Evolutionary conservation across 1,140 invertebrate genomes (phyloP).

Genomic region (Alviniconcha marisindica): DNA sequence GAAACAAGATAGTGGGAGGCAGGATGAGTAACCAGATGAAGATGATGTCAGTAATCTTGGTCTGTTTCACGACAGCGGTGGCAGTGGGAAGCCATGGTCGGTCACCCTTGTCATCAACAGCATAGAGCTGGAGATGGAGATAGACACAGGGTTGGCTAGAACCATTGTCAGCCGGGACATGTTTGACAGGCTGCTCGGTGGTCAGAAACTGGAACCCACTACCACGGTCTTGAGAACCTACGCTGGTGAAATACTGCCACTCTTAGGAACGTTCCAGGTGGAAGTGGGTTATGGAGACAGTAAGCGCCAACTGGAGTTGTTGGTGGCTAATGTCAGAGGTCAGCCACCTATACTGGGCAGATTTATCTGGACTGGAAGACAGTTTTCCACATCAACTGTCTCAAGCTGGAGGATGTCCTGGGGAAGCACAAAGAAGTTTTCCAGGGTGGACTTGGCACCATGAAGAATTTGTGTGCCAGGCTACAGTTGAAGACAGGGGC

Average conservation of each 20-base stretch:
- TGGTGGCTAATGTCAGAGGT: neutral
- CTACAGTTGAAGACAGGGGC: neutral
- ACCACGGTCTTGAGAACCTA: neutral
- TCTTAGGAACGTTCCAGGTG: neutral
- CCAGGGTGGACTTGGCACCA: neutral
- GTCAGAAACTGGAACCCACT: neutral
- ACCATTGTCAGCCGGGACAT: neutral
- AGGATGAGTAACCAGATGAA: too few species aligned
- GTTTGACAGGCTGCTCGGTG: neutral
- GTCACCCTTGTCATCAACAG: too few species aligned
- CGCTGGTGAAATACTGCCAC: neutral
- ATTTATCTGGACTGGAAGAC: neutral
- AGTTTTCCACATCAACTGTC: neutral
- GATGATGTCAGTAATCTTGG: too few species aligned
- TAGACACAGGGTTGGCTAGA: neutral
- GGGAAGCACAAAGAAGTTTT: neutral
- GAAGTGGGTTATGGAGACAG: neutral
- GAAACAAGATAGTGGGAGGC: too few species aligned
- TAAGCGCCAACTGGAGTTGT: neutral
- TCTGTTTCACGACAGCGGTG: too few species aligned
- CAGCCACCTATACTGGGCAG: neutral
- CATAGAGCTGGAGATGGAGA: neutral
- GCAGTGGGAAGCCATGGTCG: too few species aligned
- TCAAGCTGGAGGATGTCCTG: neutral
- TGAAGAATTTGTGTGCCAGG: neutral